Conservation (phyloP, 2,113 vertebrate species). For the Lathamus discolor region DNA sequence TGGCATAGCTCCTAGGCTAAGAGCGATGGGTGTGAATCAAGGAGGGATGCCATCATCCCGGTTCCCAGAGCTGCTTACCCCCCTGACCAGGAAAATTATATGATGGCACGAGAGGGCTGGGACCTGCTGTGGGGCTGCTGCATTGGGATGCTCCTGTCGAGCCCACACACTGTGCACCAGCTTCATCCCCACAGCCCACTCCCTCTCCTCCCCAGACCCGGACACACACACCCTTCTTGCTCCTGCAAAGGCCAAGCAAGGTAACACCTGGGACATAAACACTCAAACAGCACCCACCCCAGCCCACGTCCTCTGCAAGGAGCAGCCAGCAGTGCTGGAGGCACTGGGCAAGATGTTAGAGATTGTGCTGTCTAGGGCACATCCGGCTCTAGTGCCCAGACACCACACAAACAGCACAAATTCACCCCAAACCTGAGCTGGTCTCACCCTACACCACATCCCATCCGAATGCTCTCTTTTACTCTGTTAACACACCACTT, state of each 20-base stretch:
- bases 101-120: neutral
- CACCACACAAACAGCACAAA: neutral
- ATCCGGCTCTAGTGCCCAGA: neutral
- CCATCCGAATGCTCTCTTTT: neutral
- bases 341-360: neutral
- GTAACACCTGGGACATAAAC: no score
- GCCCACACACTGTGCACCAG: neutral
- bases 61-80: no score
- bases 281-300: neutral
- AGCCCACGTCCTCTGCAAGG: neutral
- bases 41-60: neutral
- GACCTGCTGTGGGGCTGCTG: neutral
- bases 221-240: neutral
- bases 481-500: neutral
- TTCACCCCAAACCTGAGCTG: neutral
- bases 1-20: neutral
- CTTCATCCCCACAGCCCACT: neutral
- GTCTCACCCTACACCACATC: neutral
- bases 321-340: neutral
- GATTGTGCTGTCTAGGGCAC: no score
- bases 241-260: neutral
- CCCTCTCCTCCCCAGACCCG: accelerated
- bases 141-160: neutral
- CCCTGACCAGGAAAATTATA: neutral
- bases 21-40: accelerated